Evolutionary conservation across 2,888 invertebrate genomes (phyloP), one percentile per base, ranked within the genome.

Genomic region (Abscondita cerata): DNA sequence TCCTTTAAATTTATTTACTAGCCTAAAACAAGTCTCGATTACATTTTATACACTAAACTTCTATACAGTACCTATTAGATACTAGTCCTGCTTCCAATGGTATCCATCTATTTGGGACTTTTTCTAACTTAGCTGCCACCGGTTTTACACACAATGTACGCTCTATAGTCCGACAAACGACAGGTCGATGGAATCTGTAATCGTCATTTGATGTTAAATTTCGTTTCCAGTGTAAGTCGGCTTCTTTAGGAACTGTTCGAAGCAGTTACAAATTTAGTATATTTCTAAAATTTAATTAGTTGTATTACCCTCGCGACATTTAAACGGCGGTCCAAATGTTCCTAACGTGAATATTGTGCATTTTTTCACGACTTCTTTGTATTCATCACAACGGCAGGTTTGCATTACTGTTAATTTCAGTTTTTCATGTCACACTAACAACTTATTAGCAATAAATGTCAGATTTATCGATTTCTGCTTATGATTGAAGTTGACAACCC

Each of bases 81-180:
- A 73, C 63, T 15, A 71, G 59, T 18, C 68, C 72, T n/a, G 72
- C 66, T 47, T 68, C 46, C 20, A 72, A 66, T 16, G 73, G 71
- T 48, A 73, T 70, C 73, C 72, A 75, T 64, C 71, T 72, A 1
- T 66, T 59, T 11, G 44, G 59, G 25, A 67, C 18, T 16, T 55
- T 11, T n/a, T 48, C 11, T 6, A 41, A 18, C 11, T 8, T 12
- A 8, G 31, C 40, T 15, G 5, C 15, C 2, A 16, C 33, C 25
- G 36, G 15, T 25, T 53, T 34, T 16, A 51, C 8, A 19, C 54
- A 56, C 1, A 25, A 38, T 12, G 56, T 25, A 12, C 19, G 13
- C 2, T 36, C 38, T 13, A 48, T n/a, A 3, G 59, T 47, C 20
- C 12, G 46, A 1, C 9, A 11, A 9, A 52, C 19, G 1, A n/a